A percentile compares a stretch with the other conserved stretches of the same genome.
These are phyloP conservation scores for Amiota minor DNA, from an alignment of 2,888 invertebrate genomes.

Conservation along the genomic window DNA sequence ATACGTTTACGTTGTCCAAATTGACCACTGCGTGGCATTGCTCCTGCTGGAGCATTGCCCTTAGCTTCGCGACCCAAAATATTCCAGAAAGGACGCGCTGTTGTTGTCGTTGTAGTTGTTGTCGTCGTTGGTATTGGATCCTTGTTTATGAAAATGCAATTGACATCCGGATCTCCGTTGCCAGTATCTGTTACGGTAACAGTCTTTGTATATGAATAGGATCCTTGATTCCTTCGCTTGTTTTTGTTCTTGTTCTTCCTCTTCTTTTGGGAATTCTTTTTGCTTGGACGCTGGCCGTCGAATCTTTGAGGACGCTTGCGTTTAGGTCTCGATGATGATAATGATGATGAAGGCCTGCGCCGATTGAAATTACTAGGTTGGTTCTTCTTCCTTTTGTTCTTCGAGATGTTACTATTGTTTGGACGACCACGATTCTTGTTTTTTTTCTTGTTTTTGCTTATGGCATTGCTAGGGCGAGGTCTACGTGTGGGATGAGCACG, in stretches of 20 bases:
- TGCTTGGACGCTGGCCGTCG: background rate
- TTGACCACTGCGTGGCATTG: slow-evolving; percentile 46
- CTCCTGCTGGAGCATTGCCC: slow-evolving; percentile 34
- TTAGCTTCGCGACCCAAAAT: slow-evolving; percentile 57
- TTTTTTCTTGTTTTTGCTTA: slow-evolving; percentile 32
- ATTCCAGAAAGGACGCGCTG: slow-evolving; percentile 68
- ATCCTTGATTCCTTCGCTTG: background rate
- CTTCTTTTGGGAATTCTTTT: background rate
- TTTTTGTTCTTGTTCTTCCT: slow-evolving; percentile 48
- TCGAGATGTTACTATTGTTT: slow-evolving; percentile 3
- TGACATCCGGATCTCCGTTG: slow-evolving; percentile 44
- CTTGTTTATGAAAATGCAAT: slow-evolving; percentile 66
- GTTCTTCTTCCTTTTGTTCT: slow-evolving; percentile 31
- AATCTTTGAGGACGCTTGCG: slow-evolving; percentile 43
- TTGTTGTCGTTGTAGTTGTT: slow-evolving; percentile 48
- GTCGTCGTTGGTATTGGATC: slow-evolving; percentile 42
- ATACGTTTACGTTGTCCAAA: slow-evolving; percentile 65
- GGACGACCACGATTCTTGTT: slow-evolving; percentile 38
- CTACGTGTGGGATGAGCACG: background rate
- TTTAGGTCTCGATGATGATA: slow-evolving; percentile 43
- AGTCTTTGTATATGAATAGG: slow-evolving; percentile 23
- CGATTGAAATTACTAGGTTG: slow-evolving; percentile 46
- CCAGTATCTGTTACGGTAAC: slow-evolving; percentile 37
- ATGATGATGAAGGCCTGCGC: slow-evolving; percentile 51
- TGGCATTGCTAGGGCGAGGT: slow-evolving; percentile 33